Evolutionary conservation across 2,113 vertebrate genomes (phyloP), one percentile per base, ranked within the genome.

Genomic region (Cardinalis cardinalis): DNA sequence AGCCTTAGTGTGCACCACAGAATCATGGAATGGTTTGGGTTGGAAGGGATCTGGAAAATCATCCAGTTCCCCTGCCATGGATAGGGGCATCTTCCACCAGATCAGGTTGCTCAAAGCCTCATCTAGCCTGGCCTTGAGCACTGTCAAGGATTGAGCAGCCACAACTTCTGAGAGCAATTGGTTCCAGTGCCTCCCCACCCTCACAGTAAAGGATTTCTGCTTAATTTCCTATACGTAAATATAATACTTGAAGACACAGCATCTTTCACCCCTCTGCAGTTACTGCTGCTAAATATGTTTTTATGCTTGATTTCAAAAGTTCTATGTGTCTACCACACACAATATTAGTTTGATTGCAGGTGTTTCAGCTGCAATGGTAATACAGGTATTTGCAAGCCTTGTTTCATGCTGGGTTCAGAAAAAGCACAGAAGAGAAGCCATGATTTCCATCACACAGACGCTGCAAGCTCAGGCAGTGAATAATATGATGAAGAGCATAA

Each of bases 1-100:
- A 64, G 3, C 15, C 5, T 34, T 15, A 65, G 21, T 0, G 2
- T 18, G 53, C 64, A 68, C 10, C 18, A 12, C 0, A 23, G 48
- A 55, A 48, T 16, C 14, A 68, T 9, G 15, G 70, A 61, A 82
- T 36, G 8, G 9, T 55, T 61, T 48, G 34, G 15, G 25, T 48
- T 32, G 55, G 29, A 81, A 81, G 29, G 13, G 25, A 46, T 18
- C 7, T 25, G 23, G 49, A 82, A 69, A 21, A 55, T 14, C 34
- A 48, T 32, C 31, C 55, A 49, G 14, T 24, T 55, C 12, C 20
- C 4, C 12, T 59, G 25, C 18, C 32, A 32, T 32, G 9, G 38
- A 5, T 32, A 59, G 32, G 14, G 11, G 31, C 29, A 41, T 8
- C 4, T 61, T 74, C 18, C 18, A 32, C 24, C 6, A 40, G 7